A percentile compares a stretch with the other conserved stretches of the same genome.
Conservation (phyloP, 2,797 vertebrate genomes). For the Tiaroga cobitis region DNA sequence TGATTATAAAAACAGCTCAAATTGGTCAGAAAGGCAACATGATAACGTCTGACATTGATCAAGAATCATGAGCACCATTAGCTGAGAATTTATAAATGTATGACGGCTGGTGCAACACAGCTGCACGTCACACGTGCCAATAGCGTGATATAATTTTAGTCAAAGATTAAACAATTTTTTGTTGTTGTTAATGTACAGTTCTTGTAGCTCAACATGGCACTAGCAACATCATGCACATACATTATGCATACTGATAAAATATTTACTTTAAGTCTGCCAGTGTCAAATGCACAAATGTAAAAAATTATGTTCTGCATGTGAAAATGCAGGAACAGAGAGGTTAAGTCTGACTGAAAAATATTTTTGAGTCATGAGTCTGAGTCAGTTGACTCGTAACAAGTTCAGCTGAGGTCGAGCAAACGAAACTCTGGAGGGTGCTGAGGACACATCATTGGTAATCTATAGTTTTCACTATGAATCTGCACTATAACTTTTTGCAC, state of each 20-base stretch:
- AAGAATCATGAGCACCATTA: slow-evolving; percentile 10
- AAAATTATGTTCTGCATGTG: not conserved
- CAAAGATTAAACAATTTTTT: not conserved
- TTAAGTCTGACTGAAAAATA: not conserved
- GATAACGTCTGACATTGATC: slow-evolving; percentile 34
- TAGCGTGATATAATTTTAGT: not conserved
- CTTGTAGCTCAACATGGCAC: not conserved
- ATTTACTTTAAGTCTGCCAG: not conserved
- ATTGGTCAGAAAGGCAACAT: slow-evolving; percentile 31
- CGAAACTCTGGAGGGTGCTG: not conserved
- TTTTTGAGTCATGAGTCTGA: too few relatives aligned
- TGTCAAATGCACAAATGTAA: not conserved
- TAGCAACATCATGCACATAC: not conserved
- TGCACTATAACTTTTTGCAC: not conserved
- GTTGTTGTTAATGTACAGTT: not conserved
- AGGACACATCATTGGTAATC: not conserved
- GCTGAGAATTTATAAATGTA: not conserved
- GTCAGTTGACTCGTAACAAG: slow-evolving; percentile 25
- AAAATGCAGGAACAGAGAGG: not conserved
- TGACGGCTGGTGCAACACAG: not conserved
- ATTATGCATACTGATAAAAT: not conserved
- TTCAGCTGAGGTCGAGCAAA: slow-evolving; percentile 14
- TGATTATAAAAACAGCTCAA: slow-evolving; percentile 43
- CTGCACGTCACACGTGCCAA: not conserved
- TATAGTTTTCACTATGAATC: slow-evolving; percentile 19